A percentile compares a stretch with the other conserved stretches of the same genome.
Conservation (phyloP, 2,113 vertebrate genomes). For the Zeus faber region DNA sequence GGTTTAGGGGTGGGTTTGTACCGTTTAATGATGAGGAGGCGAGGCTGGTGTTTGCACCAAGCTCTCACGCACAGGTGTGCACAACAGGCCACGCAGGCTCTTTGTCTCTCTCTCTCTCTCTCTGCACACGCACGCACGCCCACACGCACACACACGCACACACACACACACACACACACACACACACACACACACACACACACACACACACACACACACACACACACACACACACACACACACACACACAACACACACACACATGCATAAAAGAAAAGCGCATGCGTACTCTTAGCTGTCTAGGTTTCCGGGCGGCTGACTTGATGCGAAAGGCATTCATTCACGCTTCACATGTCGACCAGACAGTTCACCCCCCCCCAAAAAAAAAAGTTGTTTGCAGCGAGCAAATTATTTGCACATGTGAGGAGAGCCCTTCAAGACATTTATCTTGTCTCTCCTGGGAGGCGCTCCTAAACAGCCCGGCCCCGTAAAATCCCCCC, state of each 20-base stretch:
- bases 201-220: constrained; percentile 14
- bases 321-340: constrained; percentile 56
- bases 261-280: not conserved
- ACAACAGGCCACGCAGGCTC: no score
- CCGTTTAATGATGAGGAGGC: constrained; percentile 39
- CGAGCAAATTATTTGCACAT: constrained; percentile 61
- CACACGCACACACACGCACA: no score
- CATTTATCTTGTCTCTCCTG: constrained; percentile 50
- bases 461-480: constrained; percentile 25
- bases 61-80: constrained; percentile 27
- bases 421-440: constrained; percentile 41
- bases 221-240: not conserved
- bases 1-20: constrained; percentile 26
- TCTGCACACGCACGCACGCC: no score
- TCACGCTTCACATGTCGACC: constrained; percentile 52
- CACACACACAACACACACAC: not conserved
- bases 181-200: constrained; percentile 4
- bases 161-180: not conserved
- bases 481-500: not conserved
- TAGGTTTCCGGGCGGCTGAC: constrained; percentile 31
- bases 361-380: constrained; percentile 50
- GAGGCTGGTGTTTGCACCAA: constrained; percentile 45
- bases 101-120: no score
- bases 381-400: no score
- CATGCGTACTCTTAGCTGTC: not conserved